These are phyloP conservation scores for Poecilia velifera DNA, from an alignment of 2,797 vertebrate genomes.

Conservation along the genomic window DNA sequence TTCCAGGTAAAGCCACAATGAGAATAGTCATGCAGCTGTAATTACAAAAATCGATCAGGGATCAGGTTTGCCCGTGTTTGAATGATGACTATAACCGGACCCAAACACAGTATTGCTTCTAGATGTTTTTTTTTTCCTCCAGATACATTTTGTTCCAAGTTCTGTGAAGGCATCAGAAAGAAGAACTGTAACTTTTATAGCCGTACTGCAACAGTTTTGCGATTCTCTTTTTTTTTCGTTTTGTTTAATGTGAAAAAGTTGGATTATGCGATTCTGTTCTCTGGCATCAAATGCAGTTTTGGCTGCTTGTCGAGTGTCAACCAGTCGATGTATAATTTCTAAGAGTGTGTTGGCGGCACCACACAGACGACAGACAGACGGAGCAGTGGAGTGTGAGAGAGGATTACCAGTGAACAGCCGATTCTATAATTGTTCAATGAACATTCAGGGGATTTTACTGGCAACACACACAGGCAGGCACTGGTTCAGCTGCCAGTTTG, in stretches of 20 bases:
- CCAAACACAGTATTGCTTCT: not conserved
- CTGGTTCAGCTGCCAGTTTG: slow-evolving; percentile 55
- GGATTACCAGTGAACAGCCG: slow-evolving; percentile 72
- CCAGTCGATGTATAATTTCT: slow-evolving; percentile 52
- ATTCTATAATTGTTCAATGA: slow-evolving; percentile 78
- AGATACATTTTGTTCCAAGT: not conserved
- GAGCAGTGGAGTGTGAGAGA: slow-evolving; percentile 72
- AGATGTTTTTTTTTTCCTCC: not conserved
- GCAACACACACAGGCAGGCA: slow-evolving; percentile 39
- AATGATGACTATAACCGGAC: not conserved
- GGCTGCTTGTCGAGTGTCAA: slow-evolving; percentile 38
- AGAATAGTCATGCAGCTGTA: slow-evolving; percentile 24
- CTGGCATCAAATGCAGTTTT: slow-evolving; percentile 30
- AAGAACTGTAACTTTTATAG: not conserved
- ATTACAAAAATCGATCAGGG: slow-evolving; percentile 13
- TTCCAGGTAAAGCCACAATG: slow-evolving; percentile 29
- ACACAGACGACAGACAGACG: slow-evolving; percentile 43
- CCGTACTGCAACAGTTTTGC: slow-evolving; percentile 6
- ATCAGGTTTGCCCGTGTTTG: not conserved
- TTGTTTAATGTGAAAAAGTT: not conserved
- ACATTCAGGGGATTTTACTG: slow-evolving; percentile 69
- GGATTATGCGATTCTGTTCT: not conserved
- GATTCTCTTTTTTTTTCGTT: not conserved
- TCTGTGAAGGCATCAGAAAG: not conserved
- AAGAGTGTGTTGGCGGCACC: slow-evolving; percentile 41